Evolutionary conservation across 92 coral and sea anemone species (phyloP).

Genomic region (Hydrozoanthus gracilis): DNA sequence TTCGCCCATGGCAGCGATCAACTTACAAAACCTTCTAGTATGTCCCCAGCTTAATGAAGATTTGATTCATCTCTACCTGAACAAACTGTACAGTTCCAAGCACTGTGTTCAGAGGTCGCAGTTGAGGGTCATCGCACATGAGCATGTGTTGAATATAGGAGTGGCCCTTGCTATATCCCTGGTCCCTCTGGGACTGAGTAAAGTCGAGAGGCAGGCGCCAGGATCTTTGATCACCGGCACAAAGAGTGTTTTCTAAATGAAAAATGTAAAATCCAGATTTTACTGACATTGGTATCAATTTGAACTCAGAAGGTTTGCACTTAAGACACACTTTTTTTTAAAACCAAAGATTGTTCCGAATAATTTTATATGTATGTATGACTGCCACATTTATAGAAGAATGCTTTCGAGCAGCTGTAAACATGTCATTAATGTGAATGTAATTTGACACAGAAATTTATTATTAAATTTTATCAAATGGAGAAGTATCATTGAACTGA

Average conservation of each 20-base stretch:
- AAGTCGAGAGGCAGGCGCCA: slow-evolving; percentile 93
- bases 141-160: slow-evolving; percentile 90
- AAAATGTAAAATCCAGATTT: not conserved
- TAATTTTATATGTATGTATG: no score
- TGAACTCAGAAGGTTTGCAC: no score
- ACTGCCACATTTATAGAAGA: no score
- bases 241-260: slow-evolving; percentile 75
- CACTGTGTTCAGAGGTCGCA: slow-evolving; percentile 73
- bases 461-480: no score
- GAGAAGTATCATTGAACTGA: no score
- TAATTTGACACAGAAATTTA: no score
- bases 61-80: slow-evolving; percentile 64
- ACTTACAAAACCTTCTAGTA: not conserved
- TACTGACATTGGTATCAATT: not conserved
- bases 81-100: slow-evolving; percentile 86
- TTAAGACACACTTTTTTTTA: no score
- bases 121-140: slow-evolving; percentile 87
- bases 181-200: slow-evolving; percentile 81
- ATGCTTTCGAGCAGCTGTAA: no score
- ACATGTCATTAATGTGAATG: no score
- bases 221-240: slow-evolving; percentile 92
- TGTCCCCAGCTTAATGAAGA: not conserved
- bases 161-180: slow-evolving; percentile 56
- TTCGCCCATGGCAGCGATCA: no score
- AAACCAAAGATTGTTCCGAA: no score